Conservation (phyloP, 2,888 invertebrate genomes). For the Platycheirus rosarum region DNA sequence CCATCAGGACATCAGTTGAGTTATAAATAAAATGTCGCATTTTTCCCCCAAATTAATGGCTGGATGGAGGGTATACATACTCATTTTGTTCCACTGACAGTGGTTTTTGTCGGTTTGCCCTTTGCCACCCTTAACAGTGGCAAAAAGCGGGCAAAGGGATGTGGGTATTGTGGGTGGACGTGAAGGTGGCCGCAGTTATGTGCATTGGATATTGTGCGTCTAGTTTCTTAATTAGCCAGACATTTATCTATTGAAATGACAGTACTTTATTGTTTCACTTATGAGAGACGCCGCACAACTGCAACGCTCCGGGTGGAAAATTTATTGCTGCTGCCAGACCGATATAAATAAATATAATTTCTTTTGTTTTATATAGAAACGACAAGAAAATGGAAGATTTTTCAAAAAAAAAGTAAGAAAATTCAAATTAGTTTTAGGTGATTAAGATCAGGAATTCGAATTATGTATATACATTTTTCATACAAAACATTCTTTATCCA, state of each 20-base stretch:
- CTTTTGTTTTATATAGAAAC: slow-evolving; percentile 1
- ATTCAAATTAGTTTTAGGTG: too few species aligned
- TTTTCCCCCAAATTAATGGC: slow-evolving; percentile 44
- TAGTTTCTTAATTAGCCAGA: slow-evolving; percentile 69
- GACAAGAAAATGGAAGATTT: background rate
- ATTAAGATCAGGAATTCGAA: too few species aligned
- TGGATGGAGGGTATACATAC: slow-evolving; percentile 45
- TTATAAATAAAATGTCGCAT: slow-evolving; percentile 72
- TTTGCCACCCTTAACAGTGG: slow-evolving; percentile 27
- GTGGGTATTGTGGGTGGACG: slow-evolving; percentile 40
- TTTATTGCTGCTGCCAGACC: slow-evolving; percentile 39
- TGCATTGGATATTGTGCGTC: slow-evolving; percentile 63
- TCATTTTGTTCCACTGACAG: slow-evolving; percentile 43
- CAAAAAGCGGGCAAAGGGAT: background rate
- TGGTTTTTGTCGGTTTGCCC: slow-evolving; percentile 24
- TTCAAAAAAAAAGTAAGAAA: too few species aligned
- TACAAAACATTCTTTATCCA: too few species aligned
- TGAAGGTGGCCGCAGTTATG: slow-evolving; percentile 60
- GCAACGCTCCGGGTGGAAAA: slow-evolving; percentile 26
- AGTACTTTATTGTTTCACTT: slow-evolving; percentile 48
- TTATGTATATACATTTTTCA: too few species aligned
- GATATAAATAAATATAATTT: slow-evolving; percentile 53
- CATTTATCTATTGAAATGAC: slow-evolving; percentile 33
- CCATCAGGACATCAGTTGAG: slow-evolving; percentile 42
- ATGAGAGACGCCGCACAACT: slow-evolving; percentile 37